Evolutionary conservation across 2,113 vertebrate species (phyloP).

Genomic region (Myotis yumanensis): DNA sequence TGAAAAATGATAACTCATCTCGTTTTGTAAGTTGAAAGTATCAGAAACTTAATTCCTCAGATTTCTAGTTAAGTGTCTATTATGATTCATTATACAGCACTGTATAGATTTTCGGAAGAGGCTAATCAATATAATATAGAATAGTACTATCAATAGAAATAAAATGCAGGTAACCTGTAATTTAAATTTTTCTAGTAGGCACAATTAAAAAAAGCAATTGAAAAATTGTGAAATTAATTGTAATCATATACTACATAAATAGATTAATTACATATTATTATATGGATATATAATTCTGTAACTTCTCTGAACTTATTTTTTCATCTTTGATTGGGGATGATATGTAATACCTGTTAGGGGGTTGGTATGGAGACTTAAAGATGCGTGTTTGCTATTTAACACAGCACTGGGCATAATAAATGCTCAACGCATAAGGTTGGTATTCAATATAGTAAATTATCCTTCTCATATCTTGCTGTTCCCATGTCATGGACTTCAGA

Average conservation of each 20-base stretch:
- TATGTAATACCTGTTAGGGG: not conserved
- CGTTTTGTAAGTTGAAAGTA: conserved; percentile 93
- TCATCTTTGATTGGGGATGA: not conserved
- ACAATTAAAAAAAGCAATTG: not conserved
- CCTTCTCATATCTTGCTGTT: not conserved
- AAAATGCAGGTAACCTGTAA: not conserved
- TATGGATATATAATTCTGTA: not conserved
- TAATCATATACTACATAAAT: not conserved
- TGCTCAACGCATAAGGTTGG: not conserved
- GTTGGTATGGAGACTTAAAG: not conserved
- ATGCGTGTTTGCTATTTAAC: not conserved
- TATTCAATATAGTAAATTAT: not conserved
- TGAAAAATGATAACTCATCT: conserved; percentile 99
- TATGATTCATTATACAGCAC: not conserved
- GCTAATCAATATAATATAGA: not conserved
- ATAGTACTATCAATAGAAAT: not conserved
- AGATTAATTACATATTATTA: not conserved
- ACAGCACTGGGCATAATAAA: not conserved
- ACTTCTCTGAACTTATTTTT: not conserved
- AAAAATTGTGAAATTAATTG: not conserved
- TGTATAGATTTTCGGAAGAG: conserved; percentile 21
- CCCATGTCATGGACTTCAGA: not conserved
- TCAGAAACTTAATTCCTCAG: not conserved
- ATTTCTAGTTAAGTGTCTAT: not conserved
- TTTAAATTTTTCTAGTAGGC: not conserved